Evolutionary conservation across 2,797 vertebrate species (phyloP).

Genomic region (Gymnocypris eckloni): DNA sequence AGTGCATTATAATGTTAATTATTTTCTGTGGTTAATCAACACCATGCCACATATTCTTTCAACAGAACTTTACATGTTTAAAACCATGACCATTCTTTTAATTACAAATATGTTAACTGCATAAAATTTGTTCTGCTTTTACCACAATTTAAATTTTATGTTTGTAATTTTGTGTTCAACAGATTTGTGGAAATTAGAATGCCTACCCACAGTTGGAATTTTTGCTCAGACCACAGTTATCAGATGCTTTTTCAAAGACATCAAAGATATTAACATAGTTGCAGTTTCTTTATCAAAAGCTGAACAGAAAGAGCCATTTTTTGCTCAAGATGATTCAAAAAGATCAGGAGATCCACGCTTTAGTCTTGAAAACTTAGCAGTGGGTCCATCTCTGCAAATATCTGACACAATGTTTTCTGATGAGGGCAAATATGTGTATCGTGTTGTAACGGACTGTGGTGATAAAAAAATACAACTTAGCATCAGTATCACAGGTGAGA

Average conservation of each 20-base stretch:
- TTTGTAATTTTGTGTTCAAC: background rate
- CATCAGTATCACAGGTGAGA: constrained; percentile 30
- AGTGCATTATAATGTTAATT: background rate
- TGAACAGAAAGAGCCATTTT: too few species aligned
- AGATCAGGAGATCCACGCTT: too few species aligned
- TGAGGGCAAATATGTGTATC: background rate
- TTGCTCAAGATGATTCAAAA: too few species aligned
- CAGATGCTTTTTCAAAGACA: background rate
- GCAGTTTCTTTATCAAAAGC: background rate
- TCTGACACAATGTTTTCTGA: constrained; percentile 3
- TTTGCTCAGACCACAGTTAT: background rate
- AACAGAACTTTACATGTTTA: background rate
- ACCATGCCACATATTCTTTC: background rate
- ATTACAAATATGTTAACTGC: too few species aligned
- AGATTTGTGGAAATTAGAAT: background rate
- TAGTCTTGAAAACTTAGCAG: background rate
- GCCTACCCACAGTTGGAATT: background rate
- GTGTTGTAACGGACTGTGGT: background rate
- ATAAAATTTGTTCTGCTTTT: background rate
- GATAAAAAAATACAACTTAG: accelerated
- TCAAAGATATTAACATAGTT: accelerated
- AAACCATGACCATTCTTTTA: background rate
- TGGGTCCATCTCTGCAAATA: background rate
- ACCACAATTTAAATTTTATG: background rate
- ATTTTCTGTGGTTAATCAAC: background rate